These are phyloP conservation scores for Rattus rattus DNA, from an alignment of 2,113 vertebrate species.

Conservation along the genomic window DNA sequence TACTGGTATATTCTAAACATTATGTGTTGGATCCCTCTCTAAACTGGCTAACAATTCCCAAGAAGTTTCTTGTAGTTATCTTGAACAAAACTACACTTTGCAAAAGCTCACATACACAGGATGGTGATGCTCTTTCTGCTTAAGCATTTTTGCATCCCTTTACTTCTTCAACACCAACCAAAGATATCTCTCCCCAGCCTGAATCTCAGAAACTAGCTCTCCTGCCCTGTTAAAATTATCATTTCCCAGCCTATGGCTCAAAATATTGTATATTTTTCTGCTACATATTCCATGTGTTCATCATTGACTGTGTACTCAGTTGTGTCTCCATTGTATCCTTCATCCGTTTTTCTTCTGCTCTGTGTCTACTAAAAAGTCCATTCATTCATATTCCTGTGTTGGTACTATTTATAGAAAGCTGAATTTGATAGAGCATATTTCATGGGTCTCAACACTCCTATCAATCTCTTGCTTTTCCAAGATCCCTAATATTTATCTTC, in stretches of 20 bases:
- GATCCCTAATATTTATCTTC: no score
- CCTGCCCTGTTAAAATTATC: neutral
- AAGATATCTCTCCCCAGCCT: neutral
- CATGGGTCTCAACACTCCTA: neutral
- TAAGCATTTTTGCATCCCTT: neutral
- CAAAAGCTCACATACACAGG: neutral
- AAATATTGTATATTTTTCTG: neutral
- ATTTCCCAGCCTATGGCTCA: neutral
- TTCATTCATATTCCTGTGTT: neutral
- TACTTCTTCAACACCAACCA: neutral
- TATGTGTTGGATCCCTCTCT: neutral
- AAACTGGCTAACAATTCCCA: neutral
- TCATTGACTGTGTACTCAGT: neutral
- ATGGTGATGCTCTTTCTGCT: neutral
- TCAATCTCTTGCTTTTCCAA: neutral
- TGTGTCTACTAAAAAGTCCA: neutral
- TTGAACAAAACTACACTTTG: neutral
- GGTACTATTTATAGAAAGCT: neutral
- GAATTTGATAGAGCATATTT: neutral
- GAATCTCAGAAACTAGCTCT: neutral
- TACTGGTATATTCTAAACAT: neutral
- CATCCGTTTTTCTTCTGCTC: neutral
- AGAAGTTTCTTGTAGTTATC: neutral
- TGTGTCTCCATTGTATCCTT: neutral
- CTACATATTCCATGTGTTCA: neutral